Evolutionary conservation across 2,113 vertebrate genomes (phyloP), one percentile per base, ranked within the genome.

Genomic region (Epinephelus lanceolatus): DNA sequence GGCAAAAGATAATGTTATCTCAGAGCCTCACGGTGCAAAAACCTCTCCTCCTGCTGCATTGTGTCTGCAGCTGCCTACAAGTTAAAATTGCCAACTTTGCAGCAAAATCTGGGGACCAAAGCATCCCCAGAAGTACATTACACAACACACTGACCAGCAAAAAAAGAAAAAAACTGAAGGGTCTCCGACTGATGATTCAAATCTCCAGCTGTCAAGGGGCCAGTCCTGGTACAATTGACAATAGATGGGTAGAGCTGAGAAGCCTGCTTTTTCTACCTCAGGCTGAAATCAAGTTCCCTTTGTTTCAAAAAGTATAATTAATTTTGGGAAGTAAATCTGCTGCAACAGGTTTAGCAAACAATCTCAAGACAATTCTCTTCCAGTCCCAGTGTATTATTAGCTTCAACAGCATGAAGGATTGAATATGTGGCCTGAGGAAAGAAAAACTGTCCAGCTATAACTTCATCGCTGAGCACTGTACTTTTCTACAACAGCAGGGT

Each of bases 341-440:
- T 53, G 2, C 51, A 27, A 51, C 42, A 66, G 30, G 67, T 14
- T 78, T 33, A 42, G 10, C 13, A 59, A 42, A 66, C 52, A 37
- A 69, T 60, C 45, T 61, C 23, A 59, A 57, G 61, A 59, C 57
- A 65, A 33, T 73, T 70, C 70, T 69, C 59, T 83, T 65, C 17
- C 3, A 9, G 53, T 37, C n/a, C 25, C 37, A 53, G 21, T 51
- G 12, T 45, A 49, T 21, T 72, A 62, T 86, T 56, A 51, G 42
- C 57, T 10, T 71, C 52, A 78, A 45, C 47, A 72, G 57, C 37
- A 40, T 45, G 21, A 53, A 56, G n/a, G 30, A 75, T 12, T 76
- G 71, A 75, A 74, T 60, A 73, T 78, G 59, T 63, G 59, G 57
- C 21, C 55, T 27, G 18, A 51, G 40, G 70, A 55, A 27, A 57